Base-by-base conservation (phyloP, 2,888 invertebrate species). In the Eupithecia pulchellata region DNA sequence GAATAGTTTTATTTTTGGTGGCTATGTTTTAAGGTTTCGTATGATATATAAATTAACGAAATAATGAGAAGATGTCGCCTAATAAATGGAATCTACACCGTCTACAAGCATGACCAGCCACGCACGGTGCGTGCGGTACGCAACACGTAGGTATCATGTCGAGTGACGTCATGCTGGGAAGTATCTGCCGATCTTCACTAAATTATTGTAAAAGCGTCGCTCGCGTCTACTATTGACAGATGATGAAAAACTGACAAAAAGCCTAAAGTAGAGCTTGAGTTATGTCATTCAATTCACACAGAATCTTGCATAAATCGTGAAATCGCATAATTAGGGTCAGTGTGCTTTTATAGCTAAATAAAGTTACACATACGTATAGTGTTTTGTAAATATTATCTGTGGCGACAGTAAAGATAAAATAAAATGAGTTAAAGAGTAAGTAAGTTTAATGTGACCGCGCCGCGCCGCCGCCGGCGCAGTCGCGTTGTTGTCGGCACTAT, bases 321-420 rank as follows among this genome's bases (percentile, higher is more conserved):
- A 67, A 17, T 39, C 66, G n/a, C 52, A 62, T 55, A 71, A 71
- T 71, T 67, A 67, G 58, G 69, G 71, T 67, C 25, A 64, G 58
- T 47, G 29, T 39, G 29, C 29, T 63, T 66, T 66, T 66, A 71
- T 30, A 5, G 63, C 63, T 64, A 47, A 27, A 66, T 66, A 66
- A 57, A 27, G 42, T 13, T 32, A 42, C n/a, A 42, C 61, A n/a
- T n/a, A n/a, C n/a, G n/a, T n/a, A n/a, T n/a, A n/a, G n/a, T n/a
- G n/a, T n/a, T n/a, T n/a, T n/a, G n/a, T n/a, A n/a, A n/a, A n/a
- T n/a, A n/a, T n/a, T n/a, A n/a, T n/a, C n/a, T n/a, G n/a, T n/a
- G n/a, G n/a, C n/a, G n/a, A n/a, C n/a, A n/a, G n/a, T 6, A 42
- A 65, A 58, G 36, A 13, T 57, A 29, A 14, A 58, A 61, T 32